Evolutionary conservation across 2,888 invertebrate species (phyloP).

Genomic region (Thereva nobilitata): DNA sequence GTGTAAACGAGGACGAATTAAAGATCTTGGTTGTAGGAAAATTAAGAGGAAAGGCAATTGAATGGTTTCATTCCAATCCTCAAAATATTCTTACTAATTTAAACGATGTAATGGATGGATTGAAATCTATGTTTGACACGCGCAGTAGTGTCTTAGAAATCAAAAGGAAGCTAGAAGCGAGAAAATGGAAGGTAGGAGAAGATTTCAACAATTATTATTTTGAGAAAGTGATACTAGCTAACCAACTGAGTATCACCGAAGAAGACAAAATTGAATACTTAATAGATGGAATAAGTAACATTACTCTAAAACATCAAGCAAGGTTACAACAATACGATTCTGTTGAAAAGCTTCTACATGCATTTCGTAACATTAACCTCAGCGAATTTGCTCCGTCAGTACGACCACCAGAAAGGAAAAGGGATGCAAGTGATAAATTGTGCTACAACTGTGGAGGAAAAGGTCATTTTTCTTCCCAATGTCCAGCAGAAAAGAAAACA

Average conservation of each 20-base stretch:
- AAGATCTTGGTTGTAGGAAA: not conserved
- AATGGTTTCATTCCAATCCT: conserved; percentile 2
- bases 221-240: not conserved
- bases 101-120: not conserved
- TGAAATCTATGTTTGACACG: not conserved
- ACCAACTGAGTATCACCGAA: not conserved
- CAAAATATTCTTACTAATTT: not conserved
- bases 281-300: not conserved
- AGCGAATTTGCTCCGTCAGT: not conserved
- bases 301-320: not conserved
- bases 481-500: not conserved
- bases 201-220: not conserved
- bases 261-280: not conserved
- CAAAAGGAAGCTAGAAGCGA: not conserved
- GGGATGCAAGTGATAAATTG: not conserved
- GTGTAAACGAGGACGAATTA: not conserved
- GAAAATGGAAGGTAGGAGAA: not conserved
- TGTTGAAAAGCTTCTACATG: not conserved
- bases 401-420: not conserved
- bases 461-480: not conserved
- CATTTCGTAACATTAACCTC: not conserved
- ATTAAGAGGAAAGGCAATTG: not conserved
- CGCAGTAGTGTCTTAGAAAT: not conserved
- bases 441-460: not conserved
- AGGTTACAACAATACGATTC: not conserved